Evolutionary conservation across 2,113 vertebrate species (phyloP), one percentile per base, ranked within the genome.

Genomic region (Ciconia maguari): DNA sequence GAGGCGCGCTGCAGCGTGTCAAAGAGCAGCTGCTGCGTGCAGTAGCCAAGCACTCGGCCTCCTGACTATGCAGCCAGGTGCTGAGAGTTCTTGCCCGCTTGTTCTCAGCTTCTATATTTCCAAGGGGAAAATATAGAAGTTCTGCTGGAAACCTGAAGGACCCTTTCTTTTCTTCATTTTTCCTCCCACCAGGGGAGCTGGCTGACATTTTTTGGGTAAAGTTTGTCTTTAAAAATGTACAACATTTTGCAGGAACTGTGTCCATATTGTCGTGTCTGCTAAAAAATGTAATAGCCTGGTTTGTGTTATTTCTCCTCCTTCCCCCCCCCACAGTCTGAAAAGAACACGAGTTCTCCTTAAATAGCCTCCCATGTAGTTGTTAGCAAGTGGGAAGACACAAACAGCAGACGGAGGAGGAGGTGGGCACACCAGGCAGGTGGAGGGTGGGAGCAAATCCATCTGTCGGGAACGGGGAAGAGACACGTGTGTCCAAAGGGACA

Each of bases 391-490:
- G 91, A 94, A 90, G 91, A 54, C 68, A 82, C 92, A 94, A 95
- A 93, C 92, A 96, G 91, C 96, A 97, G 93, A 94, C 22, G 58
- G 94, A 95, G 91, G 96, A 93, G 91, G 90, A 71, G 58, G 78
- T 90, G 94, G 93, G 82, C 92, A 64, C 18, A 20, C 2, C 69
- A 80, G 75, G 93, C 91, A 94, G 94, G 95, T 96, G 95, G 84
- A 94, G 54, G 89, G 95, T 96, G 94, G 96, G 94, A 96, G 83
- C 87, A 80, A 84, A 92, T 81, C 87, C 83, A 34, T 96, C 92
- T 95, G 95, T 94, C 44, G 2, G 88, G 69, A 79, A 48, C 46
- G 44, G 87, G 78, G 81, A 64, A 58, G 16, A 70, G 71, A 30
- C 68, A 44, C 18, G 8, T n/a, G 79, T 79, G 38, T 30, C 21